Percentiles rank a stretch among this genome's conserved stretches.
Conservation (phyloP, 2,113 vertebrate genomes). For the Microcebus tavaratra region DNA sequence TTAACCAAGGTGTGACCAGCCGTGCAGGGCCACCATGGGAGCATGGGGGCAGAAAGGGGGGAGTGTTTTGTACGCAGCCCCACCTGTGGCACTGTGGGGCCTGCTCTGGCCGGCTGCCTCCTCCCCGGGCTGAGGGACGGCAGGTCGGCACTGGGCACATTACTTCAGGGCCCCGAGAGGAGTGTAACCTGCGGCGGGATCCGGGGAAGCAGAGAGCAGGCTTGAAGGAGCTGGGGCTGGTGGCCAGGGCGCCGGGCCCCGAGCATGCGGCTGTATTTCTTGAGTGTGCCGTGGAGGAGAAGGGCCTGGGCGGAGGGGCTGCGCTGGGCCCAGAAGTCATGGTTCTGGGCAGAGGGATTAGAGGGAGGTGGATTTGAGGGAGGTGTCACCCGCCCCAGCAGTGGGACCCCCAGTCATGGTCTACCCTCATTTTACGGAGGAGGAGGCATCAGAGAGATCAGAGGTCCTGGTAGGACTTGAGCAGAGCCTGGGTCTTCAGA, state of each 20-base stretch:
- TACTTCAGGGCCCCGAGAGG: background rate
- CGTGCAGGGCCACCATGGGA: background rate
- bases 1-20: background rate
- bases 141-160: background rate
- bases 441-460: background rate
- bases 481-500: background rate
- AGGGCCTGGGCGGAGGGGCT: background rate
- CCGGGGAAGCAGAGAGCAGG: background rate
- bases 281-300: background rate
- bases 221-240: background rate
- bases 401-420: background rate
- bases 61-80: no score
- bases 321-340: background rate
- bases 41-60: accelerated
- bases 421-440: background rate
- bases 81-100: accelerated
- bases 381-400: background rate
- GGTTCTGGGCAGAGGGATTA: background rate
- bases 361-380: background rate
- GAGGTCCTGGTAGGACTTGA: background rate
- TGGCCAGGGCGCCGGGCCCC: background rate
- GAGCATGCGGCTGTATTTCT: background rate
- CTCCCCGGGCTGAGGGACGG: background rate
- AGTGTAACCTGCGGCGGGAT: background rate
- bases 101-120: background rate